Base-by-base conservation (phyloP, 2,888 invertebrate genomes). In the Caenorhabditis sp. region DNA sequence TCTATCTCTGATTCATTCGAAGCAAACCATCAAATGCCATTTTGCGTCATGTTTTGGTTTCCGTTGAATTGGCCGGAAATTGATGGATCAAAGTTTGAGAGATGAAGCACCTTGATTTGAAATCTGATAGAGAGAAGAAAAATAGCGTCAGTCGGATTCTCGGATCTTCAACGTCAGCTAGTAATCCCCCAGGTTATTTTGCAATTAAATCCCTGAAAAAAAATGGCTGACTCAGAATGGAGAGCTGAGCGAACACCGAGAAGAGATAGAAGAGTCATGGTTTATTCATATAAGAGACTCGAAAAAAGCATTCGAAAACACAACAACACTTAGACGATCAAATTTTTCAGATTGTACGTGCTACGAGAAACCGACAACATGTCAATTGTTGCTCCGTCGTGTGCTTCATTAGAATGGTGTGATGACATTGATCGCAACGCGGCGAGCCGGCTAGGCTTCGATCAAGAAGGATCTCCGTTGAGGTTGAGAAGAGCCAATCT, bases 341-440 rank as follows among this genome's bases (percentile, higher is more conserved):
- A 24, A 7, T 38, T 28, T 58, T 80, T 35, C 61, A 80, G 84
- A 51, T 59, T 82, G 7, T 77, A 84, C 35, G 69, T 75, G 1
- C 51, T 84, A 4, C 56, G 63, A 51, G 84, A 84, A 59, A 44
- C 61, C 16, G 86, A 84, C 41, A 72, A 47, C n/a, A 31, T 74
- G 28, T 88, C 87, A 0, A 61, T 86, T 12, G 69, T 61, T n/a
- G 88, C 89, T 0, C 84, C 85, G 22, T 87, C 88, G 0, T 87
- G 84, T 41, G 80, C 76, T 44, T 86, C 88, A 66, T 73, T 89
- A 24, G 89, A 89, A 81, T 89, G 89, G 89, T 88, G 81, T 74
- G 89, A 89, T 66, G 89, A 88, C 22, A 51, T 82, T 7, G 70
- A 72, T 41, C 47, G 76, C 4, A 63, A 58, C 41, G 77, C 24